phyloP scores from a whole-genome alignment of 2,113 vertebrate genomes.

The cat (Felis catus) region DNA sequence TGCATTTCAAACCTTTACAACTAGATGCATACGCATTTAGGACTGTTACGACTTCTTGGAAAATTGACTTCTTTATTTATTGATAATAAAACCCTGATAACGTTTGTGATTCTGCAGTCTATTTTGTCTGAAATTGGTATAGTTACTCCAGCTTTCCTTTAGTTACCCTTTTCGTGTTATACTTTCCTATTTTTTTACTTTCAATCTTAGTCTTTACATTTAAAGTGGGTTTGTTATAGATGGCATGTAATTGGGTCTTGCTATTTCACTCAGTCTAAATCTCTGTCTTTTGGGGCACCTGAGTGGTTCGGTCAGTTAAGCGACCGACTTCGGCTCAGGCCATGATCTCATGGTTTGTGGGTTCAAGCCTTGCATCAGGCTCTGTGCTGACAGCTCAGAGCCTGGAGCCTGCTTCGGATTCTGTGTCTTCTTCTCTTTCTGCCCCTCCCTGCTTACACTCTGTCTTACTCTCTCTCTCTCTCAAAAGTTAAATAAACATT shows the following conservation, averaged over 20 bases:
- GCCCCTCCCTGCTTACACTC: neutral
- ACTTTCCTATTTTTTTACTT: neutral
- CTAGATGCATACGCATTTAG: neutral
- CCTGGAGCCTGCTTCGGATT: no score
- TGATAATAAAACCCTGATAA: neutral
- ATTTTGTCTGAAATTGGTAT: neutral
- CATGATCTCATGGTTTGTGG: neutral
- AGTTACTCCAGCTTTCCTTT: neutral
- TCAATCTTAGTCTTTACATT: neutral
- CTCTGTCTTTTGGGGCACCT: neutral
- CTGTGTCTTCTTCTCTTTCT: neutral
- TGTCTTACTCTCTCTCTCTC: neutral
- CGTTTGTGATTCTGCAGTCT: neutral
- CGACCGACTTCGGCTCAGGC: neutral
- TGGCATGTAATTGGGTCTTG: neutral
- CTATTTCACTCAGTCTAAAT: neutral
- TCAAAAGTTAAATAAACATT: neutral
- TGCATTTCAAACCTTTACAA: neutral
- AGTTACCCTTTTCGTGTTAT: neutral
- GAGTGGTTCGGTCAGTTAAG: neutral
- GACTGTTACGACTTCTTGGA: neutral
- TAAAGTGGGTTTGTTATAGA: neutral
- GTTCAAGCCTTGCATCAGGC: neutral
- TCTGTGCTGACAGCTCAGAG: no score
- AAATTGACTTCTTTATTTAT: neutral